Percentiles rank a stretch among this genome's conserved stretches.
These are phyloP conservation scores for Sycophila texana DNA, from an alignment of 2,888 invertebrate genomes.

Conservation along the genomic window DNA sequence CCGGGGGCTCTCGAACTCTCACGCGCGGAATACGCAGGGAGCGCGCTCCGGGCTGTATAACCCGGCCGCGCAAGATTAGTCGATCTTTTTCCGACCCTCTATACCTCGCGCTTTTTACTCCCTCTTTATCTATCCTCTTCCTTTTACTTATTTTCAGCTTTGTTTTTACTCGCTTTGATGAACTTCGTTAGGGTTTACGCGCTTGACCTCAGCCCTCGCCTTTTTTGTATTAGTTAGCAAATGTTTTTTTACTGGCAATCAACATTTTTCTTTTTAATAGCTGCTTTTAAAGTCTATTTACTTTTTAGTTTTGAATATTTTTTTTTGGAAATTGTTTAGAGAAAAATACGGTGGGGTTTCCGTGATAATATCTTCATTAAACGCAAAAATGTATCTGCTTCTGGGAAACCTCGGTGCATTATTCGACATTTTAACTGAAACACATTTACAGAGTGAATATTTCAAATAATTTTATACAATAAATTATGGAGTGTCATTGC, in stretches of 20 bases:
- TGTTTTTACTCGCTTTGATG: neutral
- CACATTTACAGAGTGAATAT: too few relatives aligned
- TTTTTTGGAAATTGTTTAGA: too few relatives aligned
- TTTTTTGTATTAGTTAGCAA: neutral
- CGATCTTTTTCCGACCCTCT: conserved; percentile 11
- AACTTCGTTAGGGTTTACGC: neutral
- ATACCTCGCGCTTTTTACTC: neutral
- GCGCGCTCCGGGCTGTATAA: neutral
- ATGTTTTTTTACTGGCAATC: neutral
- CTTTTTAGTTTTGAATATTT: too few relatives aligned
- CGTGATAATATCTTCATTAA: too few relatives aligned
- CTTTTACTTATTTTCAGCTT: neutral
- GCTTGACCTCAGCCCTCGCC: neutral
- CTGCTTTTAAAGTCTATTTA: too few relatives aligned
- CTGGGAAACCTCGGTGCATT: too few relatives aligned
- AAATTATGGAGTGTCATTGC: too few relatives aligned
- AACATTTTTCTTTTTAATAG: too few relatives aligned
- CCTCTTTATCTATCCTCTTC: neutral
- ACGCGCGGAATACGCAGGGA: neutral
- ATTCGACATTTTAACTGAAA: too few relatives aligned
- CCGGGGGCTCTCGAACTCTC: conserved; percentile 38
- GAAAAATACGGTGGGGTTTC: too few relatives aligned
- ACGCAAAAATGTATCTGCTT: too few relatives aligned
- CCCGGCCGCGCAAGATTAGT: conserved; percentile 28
- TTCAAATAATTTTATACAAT: too few relatives aligned